Evolutionary conservation across 2,888 invertebrate species (phyloP).

Genomic region (Polydrusus cervinus): DNA sequence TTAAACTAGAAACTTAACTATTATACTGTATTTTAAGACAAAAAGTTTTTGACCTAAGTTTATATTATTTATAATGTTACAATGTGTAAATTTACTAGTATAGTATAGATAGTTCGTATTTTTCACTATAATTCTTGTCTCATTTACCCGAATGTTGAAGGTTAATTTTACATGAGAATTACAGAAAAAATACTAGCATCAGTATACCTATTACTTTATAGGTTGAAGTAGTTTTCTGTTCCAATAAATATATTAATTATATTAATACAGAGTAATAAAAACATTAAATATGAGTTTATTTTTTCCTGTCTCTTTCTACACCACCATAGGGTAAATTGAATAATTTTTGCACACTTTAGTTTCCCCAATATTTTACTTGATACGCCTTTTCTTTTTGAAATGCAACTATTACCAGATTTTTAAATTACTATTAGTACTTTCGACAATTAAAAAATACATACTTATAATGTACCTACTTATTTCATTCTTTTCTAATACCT

Average conservation of each 20-base stretch:
- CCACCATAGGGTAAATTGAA: too few species aligned
- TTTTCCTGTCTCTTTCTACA: too few species aligned
- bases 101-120: neutral
- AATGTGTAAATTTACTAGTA: conserved; percentile 31
- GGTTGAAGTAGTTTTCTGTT: conserved; percentile 39
- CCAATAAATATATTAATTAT: conserved; percentile 35
- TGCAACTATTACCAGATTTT: too few species aligned
- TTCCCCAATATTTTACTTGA: too few species aligned
- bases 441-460: too few species aligned
- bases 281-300: neutral
- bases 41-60: conserved; percentile 14
- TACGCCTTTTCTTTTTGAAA: too few species aligned
- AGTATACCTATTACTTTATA: conserved; percentile 24
- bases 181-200: neutral
- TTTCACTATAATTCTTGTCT: conserved; percentile 8
- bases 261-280: conserved; percentile 23
- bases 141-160: neutral
- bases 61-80: conserved; percentile 41
- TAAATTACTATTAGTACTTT: too few species aligned
- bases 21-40: conserved; percentile 12
- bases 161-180: conserved; percentile 7
- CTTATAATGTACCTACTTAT: too few species aligned
- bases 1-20: conserved; percentile 3
- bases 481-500: too few species aligned
- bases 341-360: too few species aligned